These are phyloP conservation scores for Syngnathus floridae DNA, from an alignment of 2,113 vertebrate genomes.

Conservation along the genomic window DNA sequence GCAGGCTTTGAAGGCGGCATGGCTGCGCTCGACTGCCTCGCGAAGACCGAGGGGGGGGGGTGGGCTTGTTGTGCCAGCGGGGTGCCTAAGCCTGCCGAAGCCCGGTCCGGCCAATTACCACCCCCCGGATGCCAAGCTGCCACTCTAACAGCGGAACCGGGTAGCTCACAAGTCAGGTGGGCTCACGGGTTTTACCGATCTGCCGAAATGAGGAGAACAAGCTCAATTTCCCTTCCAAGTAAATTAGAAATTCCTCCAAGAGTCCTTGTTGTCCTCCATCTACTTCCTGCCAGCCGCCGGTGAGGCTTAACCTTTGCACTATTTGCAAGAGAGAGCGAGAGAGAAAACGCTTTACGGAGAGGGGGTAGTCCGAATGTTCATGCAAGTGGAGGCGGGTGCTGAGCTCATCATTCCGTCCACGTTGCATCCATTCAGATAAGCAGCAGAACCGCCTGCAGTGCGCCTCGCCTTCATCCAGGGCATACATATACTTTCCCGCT, in stretches of 20 bases:
- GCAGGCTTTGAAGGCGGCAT: conserved; percentile 63
- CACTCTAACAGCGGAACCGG: conserved; percentile 69
- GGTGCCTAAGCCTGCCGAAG: conserved; percentile 70
- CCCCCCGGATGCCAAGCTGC: conserved; percentile 55
- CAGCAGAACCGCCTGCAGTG: conserved; percentile 61
- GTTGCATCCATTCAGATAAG: conserved; percentile 67
- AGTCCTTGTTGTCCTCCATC: conserved; percentile 50
- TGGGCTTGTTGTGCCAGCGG: conserved; percentile 66
- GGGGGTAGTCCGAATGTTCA: conserved; percentile 43
- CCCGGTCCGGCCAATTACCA: conserved; percentile 71
- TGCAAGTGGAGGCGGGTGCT: conserved; percentile 34
- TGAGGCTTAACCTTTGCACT: conserved; percentile 65
- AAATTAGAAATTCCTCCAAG: conserved; percentile 57
- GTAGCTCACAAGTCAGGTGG: conserved; percentile 56
- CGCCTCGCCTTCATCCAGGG: conserved; percentile 43
- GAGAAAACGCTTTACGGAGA: conserved; percentile 21
- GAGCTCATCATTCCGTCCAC: conserved; percentile 68
- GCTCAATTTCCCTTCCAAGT: conserved; percentile 44
- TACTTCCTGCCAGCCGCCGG: conserved; percentile 61
- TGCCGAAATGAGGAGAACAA: conserved; percentile 24
- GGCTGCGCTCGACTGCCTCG: conserved; percentile 53
- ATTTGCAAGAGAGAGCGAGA: conserved; percentile 44
- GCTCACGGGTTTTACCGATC: conserved; percentile 41
- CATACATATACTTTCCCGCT: conserved; percentile 57
- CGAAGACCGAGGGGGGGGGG: conserved; percentile 53